Conservation (phyloP, 2,797 vertebrate species). For the Cryptoprocta ferox region DNA sequence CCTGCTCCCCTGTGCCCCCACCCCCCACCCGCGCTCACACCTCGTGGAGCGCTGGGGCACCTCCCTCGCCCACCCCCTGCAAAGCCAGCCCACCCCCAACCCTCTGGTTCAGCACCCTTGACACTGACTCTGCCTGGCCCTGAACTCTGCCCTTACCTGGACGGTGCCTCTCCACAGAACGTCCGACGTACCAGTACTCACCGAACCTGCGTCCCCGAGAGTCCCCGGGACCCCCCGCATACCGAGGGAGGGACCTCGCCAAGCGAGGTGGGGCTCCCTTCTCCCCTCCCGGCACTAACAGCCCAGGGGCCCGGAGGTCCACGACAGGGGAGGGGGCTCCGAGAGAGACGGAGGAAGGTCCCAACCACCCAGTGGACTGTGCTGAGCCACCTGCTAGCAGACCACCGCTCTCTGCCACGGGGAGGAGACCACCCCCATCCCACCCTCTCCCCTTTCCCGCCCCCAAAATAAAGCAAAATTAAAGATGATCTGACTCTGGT, state of each 20-base stretch:
- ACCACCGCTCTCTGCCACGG: neutral
- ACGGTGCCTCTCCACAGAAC: neutral
- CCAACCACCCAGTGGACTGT: neutral
- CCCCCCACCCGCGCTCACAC: neutral
- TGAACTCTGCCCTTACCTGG: slow-evolving; percentile 72
- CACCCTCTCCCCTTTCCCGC: accelerated
- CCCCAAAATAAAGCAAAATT: slow-evolving; percentile 64
- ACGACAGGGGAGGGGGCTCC: neutral
- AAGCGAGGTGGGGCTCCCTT: neutral
- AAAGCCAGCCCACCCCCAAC: slow-evolving; percentile 12
- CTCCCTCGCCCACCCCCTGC: neutral
- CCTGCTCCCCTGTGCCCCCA: neutral
- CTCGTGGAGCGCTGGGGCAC: neutral
- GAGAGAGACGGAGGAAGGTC: neutral
- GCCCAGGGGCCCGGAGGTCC: neutral
- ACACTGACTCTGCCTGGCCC: slow-evolving; percentile 51
- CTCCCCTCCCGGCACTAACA: neutral
- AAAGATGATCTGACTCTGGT: slow-evolving; percentile 22
- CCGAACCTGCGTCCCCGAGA: neutral
- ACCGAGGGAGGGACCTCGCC: neutral
- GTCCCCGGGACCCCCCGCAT: neutral
- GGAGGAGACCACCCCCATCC: neutral
- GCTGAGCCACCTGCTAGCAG: neutral
- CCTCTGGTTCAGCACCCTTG: neutral
- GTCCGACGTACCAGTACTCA: slow-evolving; percentile 43